Base-by-base conservation (phyloP, 1,140 invertebrate genomes). In the Heterodera carotae region DNA sequence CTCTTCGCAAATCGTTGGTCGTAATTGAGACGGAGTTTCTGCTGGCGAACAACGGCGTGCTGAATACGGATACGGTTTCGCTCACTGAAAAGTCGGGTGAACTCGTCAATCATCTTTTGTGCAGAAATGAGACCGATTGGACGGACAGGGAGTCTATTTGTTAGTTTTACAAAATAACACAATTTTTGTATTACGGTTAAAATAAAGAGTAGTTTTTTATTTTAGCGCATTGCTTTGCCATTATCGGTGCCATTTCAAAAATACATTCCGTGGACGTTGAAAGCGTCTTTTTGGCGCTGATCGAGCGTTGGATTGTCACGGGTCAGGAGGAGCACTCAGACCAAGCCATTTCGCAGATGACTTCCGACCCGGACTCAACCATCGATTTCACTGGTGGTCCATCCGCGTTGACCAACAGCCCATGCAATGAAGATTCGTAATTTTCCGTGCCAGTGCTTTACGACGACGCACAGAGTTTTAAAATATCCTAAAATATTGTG, bases 361-460 rank as follows among this genome's bases (percentile, higher is more conserved):
- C 60, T n/a, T 64, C 71, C 25, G 77, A 78, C 34, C 77, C 69
- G 12, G 77, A 78, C 22, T 71, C 77, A 2, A 78, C 77, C 2
- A 64, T 78, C 34, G 77, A 78, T n/a, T 78, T 78, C 33, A 67
- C 56, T 33, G 59, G 59, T n/a, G n/a, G 59, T 27, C 36, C 22
- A 22, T 53, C 31, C 33, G 36, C 29, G 5, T 27, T 74, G 71
- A 18, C 36, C 62, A 67, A 15, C 25, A 67, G 31, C 1, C 0
- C 31, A 12, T 22, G n/a, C 33, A 64, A 4, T n/a, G 76, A 69
- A 75, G 69, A 71, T 36, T 59, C 36, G 4, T 53, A 74, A 5
- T 59, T 59, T 5, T 25, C 31, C 34, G 48, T 78, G 22, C 71
- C 76, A 15, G 43, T 77, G 25, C 66, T 78, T 25, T 78, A 79